Evolutionary conservation across 2,113 vertebrate genomes (phyloP), one percentile per base, ranked within the genome.

Genomic region (Oxygymnocypris stewartii): DNA sequence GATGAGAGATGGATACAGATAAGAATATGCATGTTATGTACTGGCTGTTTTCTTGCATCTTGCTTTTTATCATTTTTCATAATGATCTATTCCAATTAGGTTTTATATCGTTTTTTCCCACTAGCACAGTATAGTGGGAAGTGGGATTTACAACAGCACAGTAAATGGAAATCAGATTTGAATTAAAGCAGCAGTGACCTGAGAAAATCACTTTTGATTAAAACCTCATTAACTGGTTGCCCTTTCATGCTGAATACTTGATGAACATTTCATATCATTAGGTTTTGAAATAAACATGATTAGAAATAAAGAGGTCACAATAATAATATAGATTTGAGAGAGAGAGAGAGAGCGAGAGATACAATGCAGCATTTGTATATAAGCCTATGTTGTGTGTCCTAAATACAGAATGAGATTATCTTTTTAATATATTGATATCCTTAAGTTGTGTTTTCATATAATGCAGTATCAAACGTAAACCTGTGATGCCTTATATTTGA

Each of bases 361-460:
- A 7, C 31, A 69, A 5, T 71, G 35, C 14, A 37, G 67, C 10
- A 23, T 73, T 23, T 73, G 69, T 5, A 25, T 47, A 47, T 47
- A 25, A 42, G 42, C 23, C 47, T 11, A 44, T 74, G 23, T 75
- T 25, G 12, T 47, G 23, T 47, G 42, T 23, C 23, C 11, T 42
- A 75, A 47, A 75, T 75, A 47, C 12, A 75, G 23, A 75, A 75
- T 25, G 23, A 75, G 42, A 76, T 76, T 28, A 47, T 76, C n/a
- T 12, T 25, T 73, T 73, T 12, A 42, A 73, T 73, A 40, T 40
- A 37, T 71, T 40, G 4, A 71, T 71, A 42, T 73, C 18, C 35
- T 73, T 42, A 23, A 67, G 25, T 31, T 67, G 61, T 65, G 63
- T 13, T 47, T 75, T 28, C 25, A 28, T 14, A 25, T 47, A 76